Evolutionary conservation across 2,888 invertebrate genomes (phyloP).

Genomic region (Apotomis capreana): DNA sequence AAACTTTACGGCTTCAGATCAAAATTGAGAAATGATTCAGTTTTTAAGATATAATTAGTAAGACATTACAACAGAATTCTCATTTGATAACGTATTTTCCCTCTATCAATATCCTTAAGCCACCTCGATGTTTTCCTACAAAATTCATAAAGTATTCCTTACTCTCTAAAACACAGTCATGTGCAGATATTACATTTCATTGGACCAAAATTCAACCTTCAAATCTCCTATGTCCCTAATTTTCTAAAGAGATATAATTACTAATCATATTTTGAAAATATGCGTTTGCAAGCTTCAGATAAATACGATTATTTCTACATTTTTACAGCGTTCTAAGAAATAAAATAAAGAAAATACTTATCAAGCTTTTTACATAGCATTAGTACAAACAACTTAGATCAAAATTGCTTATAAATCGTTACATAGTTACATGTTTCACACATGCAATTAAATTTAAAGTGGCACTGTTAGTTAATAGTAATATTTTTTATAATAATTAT

Average conservation of each 20-base stretch:
- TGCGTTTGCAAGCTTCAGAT: slow-evolving; percentile 31
- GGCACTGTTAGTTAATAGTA: slow-evolving; percentile 73
- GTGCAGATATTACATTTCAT: slow-evolving; percentile 78
- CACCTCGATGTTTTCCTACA: slow-evolving; percentile 41
- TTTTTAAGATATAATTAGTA: too few species aligned
- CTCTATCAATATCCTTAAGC: slow-evolving; percentile 7
- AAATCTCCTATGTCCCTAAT: slow-evolving; percentile 53
- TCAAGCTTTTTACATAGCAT: slow-evolving; percentile 46
- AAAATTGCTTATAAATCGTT: slow-evolving; percentile 61
- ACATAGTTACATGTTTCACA: slow-evolving; percentile 56
- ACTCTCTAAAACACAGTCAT: slow-evolving; percentile 70
- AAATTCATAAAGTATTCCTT: slow-evolving; percentile 46
- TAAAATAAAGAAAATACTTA: slow-evolving; percentile 3
- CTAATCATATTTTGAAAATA: slow-evolving; percentile 31
- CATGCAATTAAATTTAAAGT: slow-evolving; percentile 67
- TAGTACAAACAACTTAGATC: slow-evolving; percentile 46
- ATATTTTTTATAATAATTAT: slow-evolving; percentile 59
- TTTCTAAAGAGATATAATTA: slow-evolving; percentile 28
- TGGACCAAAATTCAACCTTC: slow-evolving; percentile 83
- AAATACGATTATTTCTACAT: slow-evolving; percentile 20
- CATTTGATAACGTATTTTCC: slow-evolving; percentile 30
- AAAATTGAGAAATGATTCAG: too few species aligned
- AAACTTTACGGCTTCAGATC: too few species aligned
- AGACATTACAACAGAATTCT: not conserved
- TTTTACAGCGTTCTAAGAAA: slow-evolving; percentile 22